These are phyloP conservation scores for Entomobrya multifasciata DNA, from an alignment of 2,888 invertebrate species.

Conservation along the genomic window DNA sequence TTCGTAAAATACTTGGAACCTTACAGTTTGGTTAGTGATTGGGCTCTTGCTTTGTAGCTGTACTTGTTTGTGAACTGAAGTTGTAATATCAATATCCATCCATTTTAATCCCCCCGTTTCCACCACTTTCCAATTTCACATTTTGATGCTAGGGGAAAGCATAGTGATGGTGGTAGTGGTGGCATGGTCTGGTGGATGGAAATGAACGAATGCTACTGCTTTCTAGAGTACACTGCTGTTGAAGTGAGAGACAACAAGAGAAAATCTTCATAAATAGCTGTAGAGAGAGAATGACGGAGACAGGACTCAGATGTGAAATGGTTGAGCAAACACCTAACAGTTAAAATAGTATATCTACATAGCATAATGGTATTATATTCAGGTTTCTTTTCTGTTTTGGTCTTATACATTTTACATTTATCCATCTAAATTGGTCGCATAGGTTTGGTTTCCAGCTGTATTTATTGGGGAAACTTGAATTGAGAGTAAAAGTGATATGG, in stretches of 20 bases:
- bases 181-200: background rate
- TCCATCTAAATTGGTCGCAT: background rate
- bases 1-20: no score
- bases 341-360: background rate
- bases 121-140: constrained; percentile 40
- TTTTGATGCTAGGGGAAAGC: background rate
- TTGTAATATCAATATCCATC: constrained; percentile 44
- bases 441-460: background rate
- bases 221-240: background rate
- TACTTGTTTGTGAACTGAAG: background rate
- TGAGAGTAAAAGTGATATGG: constrained; percentile 1
- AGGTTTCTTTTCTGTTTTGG: background rate
- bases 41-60: background rate
- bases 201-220: background rate
- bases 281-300: background rate
- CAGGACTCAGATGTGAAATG: constrained; percentile 42
- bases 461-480: background rate
- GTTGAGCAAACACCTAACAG: constrained; percentile 24
- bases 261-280: constrained; percentile 38
- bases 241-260: background rate
- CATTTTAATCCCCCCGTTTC: constrained; percentile 28
- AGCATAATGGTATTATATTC: background rate
- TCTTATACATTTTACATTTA: background rate
- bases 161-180: background rate
- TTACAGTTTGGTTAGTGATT: no score